Conservation (phyloP, 2,888 invertebrate species). For the Amphipyra tragopoginis region DNA sequence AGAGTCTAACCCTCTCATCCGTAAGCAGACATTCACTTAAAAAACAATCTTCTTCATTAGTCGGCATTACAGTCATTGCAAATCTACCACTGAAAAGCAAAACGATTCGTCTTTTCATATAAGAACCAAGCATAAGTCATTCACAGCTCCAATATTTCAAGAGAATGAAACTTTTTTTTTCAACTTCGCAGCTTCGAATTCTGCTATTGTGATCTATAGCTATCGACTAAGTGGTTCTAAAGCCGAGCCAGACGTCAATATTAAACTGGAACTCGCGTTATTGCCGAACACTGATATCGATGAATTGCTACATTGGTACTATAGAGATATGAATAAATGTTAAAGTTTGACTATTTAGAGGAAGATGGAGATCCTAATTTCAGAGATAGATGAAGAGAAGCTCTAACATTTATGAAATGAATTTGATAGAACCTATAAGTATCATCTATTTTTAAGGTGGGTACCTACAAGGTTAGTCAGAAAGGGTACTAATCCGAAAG, state of each 20-base stretch:
- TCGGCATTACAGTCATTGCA: too few relatives aligned
- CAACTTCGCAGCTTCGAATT: conserved; percentile 39
- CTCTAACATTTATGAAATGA: too few relatives aligned
- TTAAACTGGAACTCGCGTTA: conserved; percentile 68
- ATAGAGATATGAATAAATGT: conserved; percentile 57
- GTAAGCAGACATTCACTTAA: too few relatives aligned
- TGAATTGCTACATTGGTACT: conserved; percentile 64
- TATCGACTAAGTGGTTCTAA: conserved; percentile 54
- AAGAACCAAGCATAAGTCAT: conserved; percentile 19
- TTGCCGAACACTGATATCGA: conserved; percentile 61
- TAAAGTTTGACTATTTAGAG: conserved; percentile 22
- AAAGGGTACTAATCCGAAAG: too few relatives aligned
- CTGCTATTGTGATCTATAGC: conserved; percentile 60
- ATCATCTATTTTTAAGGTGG: too few relatives aligned
- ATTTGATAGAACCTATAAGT: too few relatives aligned
- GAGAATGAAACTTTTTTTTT: conserved; percentile 43
- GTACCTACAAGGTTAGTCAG: too few relatives aligned
- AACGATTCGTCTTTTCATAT: background rate
- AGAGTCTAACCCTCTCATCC: too few relatives aligned
- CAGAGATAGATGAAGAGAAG: too few relatives aligned
- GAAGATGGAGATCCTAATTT: conserved; percentile 3
- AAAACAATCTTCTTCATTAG: too few relatives aligned
- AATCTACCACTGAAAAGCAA: background rate
- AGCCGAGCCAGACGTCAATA: conserved; percentile 63
- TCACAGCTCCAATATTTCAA: conserved; percentile 42